These are phyloP conservation scores for Pristionchus japonicus DNA, from an alignment of 2,888 invertebrate genomes.

Conservation along the genomic window DNA sequence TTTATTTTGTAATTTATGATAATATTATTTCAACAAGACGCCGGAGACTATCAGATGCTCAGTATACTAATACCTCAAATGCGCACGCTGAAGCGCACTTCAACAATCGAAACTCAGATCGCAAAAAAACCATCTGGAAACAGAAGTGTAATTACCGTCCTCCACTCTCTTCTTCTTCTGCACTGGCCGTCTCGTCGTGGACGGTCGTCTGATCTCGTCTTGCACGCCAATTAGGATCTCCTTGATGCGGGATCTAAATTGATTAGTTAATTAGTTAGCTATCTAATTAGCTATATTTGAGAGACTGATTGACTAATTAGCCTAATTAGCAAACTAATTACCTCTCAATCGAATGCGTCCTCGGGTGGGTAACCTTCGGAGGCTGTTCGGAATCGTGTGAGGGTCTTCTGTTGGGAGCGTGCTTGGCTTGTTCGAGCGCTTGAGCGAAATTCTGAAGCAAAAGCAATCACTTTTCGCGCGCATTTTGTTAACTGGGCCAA, in stretches of 20 bases:
- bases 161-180: slow-evolving; percentile 4
- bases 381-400: neutral
- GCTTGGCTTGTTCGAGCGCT: neutral
- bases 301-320: too few species aligned
- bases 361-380: neutral
- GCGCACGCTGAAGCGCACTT: too few species aligned
- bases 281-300: too few species aligned
- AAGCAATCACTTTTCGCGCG: too few species aligned
- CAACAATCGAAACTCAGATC: too few species aligned
- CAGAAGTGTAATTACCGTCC: too few species aligned
- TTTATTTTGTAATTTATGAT: too few species aligned
- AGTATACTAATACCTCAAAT: too few species aligned
- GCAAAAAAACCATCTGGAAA: too few species aligned
- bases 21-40: too few species aligned
- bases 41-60: too few species aligned
- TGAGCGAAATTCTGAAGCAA: neutral
- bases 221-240: neutral
- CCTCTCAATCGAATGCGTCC: neutral
- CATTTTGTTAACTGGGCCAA: too few species aligned
- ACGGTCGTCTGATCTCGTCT: neutral
- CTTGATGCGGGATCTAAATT: neutral
- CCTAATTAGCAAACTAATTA: neutral
- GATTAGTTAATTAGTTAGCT: neutral
- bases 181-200: neutral
- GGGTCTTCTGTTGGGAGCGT: neutral